These are phyloP conservation scores for Campoletis sonorensis DNA, from an alignment of 1,140 invertebrate genomes.

Conservation along the genomic window DNA sequence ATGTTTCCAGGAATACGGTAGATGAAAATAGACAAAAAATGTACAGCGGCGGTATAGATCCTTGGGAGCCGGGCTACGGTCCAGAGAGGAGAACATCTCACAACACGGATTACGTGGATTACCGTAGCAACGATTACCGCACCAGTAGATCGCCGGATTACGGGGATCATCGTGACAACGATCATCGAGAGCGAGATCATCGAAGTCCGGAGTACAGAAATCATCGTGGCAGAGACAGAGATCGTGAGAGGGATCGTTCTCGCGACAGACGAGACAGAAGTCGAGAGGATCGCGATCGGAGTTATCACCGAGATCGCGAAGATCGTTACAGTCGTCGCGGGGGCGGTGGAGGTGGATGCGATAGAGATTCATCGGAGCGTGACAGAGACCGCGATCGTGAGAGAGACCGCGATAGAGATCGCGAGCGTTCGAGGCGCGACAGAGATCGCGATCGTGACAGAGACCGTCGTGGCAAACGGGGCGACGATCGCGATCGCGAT, in stretches of 20 bases:
- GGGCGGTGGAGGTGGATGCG: slow-evolving; percentile 53
- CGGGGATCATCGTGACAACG: too few species aligned
- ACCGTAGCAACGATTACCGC: slow-evolving; percentile 64
- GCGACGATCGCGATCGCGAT: slow-evolving; percentile 72
- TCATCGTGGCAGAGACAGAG: slow-evolving; percentile 57
- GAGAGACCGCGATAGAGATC: slow-evolving; percentile 65
- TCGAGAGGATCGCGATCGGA: slow-evolving; percentile 71
- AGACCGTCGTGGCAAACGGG: slow-evolving; percentile 54
- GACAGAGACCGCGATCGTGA: slow-evolving; percentile 66
- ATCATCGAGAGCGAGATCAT: slow-evolving; percentile 60
- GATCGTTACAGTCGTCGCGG: slow-evolving; percentile 68
- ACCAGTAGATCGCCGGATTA: slow-evolving; percentile 72
- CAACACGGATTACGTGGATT: slow-evolving; percentile 64
- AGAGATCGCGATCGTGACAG: slow-evolving; percentile 64
- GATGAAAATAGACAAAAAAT: slow-evolving; percentile 57
- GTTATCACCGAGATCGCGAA: slow-evolving; percentile 68
- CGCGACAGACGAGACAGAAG: slow-evolving; percentile 70
- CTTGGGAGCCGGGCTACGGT: slow-evolving; percentile 73
- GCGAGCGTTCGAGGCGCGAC: slow-evolving; percentile 63
- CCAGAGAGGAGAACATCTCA: slow-evolving; percentile 66
- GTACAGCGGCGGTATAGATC: slow-evolving; percentile 72
- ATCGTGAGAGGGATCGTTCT: slow-evolving; percentile 65
- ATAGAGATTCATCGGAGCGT: slow-evolving; percentile 61
- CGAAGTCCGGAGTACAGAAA: slow-evolving; percentile 57
- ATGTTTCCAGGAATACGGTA: slow-evolving; percentile 38